phyloP scores from a whole-genome alignment of 2,888 invertebrate genomes.

The Amphipyra tragopoginis region DNA sequence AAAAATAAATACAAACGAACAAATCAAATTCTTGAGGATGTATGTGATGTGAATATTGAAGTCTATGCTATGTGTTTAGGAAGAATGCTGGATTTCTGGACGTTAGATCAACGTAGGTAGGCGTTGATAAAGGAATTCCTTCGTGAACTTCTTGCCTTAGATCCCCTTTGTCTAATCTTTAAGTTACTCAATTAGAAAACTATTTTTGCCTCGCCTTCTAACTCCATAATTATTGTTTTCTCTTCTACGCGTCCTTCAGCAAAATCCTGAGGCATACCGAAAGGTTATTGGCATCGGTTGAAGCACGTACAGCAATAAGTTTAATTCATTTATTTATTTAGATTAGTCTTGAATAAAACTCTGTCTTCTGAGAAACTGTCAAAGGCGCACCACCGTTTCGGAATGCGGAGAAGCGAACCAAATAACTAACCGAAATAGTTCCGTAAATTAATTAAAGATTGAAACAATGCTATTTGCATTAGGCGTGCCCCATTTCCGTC shows the following conservation, averaged over 20 bases:
- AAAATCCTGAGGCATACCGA: background rate
- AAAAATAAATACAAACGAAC: slow-evolving; percentile 63
- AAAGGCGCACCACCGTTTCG: background rate
- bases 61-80: slow-evolving; percentile 36
- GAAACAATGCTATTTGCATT: slow-evolving; percentile 27
- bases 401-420: background rate
- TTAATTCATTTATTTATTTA: slow-evolving; percentile 2
- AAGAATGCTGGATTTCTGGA: slow-evolving; percentile 24
- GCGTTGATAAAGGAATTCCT: slow-evolving; percentile 38
- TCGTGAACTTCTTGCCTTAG: slow-evolving; percentile 32
- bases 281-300: background rate
- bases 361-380: background rate
- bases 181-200: slow-evolving; percentile 53
- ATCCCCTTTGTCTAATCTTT: slow-evolving; percentile 42
- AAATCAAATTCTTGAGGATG: slow-evolving; percentile 69
- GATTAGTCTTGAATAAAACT: slow-evolving; percentile 5
- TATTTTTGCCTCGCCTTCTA: slow-evolving; percentile 32
- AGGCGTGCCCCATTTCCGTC: background rate
- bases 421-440: slow-evolving; percentile 27
- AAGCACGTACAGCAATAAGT: background rate
- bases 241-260: no score
- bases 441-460: slow-evolving; percentile 39
- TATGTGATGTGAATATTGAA: slow-evolving; percentile 64
- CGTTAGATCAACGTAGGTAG: slow-evolving; percentile 9
- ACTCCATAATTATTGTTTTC: slow-evolving; percentile 11